These are phyloP conservation scores for Zele albiditarsus DNA, from an alignment of 2,888 invertebrate species.

Conservation along the genomic window DNA sequence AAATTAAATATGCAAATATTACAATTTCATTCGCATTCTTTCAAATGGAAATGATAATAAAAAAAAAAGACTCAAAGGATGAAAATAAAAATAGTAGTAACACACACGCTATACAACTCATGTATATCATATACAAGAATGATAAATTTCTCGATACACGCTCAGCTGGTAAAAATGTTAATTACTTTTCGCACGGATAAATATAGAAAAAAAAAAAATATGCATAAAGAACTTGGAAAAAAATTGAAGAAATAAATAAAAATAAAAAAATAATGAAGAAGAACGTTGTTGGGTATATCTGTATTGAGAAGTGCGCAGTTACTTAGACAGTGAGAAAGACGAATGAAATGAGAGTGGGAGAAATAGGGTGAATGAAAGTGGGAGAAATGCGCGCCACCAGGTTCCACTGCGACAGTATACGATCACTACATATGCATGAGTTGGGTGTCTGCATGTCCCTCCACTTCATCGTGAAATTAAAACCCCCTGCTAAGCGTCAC, in stretches of 20 bases:
- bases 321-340: conserved; percentile 3
- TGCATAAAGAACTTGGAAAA: neutral
- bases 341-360: conserved; percentile 12
- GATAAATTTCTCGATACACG: conserved; percentile 51
- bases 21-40: neutral
- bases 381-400: conserved; percentile 44
- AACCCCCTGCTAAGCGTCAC: neutral
- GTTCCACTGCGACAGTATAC: conserved; percentile 47
- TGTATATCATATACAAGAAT: conserved; percentile 36
- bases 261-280: neutral
- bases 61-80: neutral
- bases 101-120: neutral
- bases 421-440: conserved; percentile 52
- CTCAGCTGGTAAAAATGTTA: conserved; percentile 51
- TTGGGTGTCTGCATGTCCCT: conserved; percentile 19
- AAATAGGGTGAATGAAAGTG: conserved; percentile 45
- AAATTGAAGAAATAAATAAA: neutral
- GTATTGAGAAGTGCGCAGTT: neutral
- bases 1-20: neutral
- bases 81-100: neutral
- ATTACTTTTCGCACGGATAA: conserved; percentile 49
- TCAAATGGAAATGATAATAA: neutral
- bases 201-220: conserved; percentile 28
- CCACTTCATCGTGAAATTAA: neutral
- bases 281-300: neutral